phyloP scores from a whole-genome alignment of 2,888 invertebrate genomes.

The Teleogryllus oceanicus region DNA sequence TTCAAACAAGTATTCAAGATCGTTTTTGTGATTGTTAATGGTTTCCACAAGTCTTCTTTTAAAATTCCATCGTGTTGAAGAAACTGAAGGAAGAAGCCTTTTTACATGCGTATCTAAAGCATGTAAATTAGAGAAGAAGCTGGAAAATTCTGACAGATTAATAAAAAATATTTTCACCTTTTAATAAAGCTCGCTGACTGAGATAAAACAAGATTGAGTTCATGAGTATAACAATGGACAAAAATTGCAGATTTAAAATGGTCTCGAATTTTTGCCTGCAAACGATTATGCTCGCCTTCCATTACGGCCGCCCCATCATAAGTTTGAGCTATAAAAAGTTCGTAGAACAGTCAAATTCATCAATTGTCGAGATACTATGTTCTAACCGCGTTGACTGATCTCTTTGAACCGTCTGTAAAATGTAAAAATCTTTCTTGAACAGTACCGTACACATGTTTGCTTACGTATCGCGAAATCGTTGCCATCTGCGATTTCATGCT shows the following conservation, averaged over 20 bases:
- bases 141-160: slow-evolving; percentile 33
- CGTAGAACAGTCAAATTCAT: slow-evolving; percentile 23
- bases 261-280: slow-evolving; percentile 32
- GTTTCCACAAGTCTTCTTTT: no score
- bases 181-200: slow-evolving; percentile 32
- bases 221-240: slow-evolving; percentile 36
- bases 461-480: slow-evolving; percentile 19
- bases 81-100: slow-evolving; percentile 21
- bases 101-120: slow-evolving; percentile 27
- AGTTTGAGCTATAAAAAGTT: slow-evolving; percentile 35
- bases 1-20: no score
- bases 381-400: slow-evolving; percentile 18
- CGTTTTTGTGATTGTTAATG: no score
- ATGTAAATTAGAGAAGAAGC: slow-evolving; percentile 27
- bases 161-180: slow-evolving; percentile 37
- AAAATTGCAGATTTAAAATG: slow-evolving; percentile 29
- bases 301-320: slow-evolving; percentile 33
- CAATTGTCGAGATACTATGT: not conserved
- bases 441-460: slow-evolving; percentile 20
- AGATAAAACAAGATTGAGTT: slow-evolving; percentile 37
- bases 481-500: slow-evolving; percentile 3
- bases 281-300: slow-evolving; percentile 28
- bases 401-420: slow-evolving; percentile 24
- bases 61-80: slow-evolving; percentile 30
- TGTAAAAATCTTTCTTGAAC: slow-evolving; percentile 27